phyloP scores from a whole-genome alignment of 2,888 invertebrate species.

The Bursaphelenchus okinawaensis region DNA sequence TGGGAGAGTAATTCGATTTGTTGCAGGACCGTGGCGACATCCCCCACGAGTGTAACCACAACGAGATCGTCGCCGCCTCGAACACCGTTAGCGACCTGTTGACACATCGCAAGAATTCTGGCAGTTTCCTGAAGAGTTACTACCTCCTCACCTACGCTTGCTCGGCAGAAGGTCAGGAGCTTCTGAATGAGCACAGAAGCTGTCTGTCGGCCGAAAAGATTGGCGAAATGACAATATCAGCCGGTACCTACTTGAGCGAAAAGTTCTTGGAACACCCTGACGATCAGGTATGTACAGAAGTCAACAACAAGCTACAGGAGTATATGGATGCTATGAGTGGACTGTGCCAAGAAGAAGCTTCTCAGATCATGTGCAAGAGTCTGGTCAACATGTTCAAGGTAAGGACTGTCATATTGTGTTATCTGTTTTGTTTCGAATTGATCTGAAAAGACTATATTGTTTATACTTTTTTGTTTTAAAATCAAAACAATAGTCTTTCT shows the following conservation, averaged over 20 bases:
- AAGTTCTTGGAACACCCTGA: conserved; percentile 52
- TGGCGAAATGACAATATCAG: conserved; percentile 56
- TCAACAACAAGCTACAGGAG: conserved; percentile 47
- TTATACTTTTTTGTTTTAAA: no score
- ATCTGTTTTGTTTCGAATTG: no score
- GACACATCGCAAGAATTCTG: conserved; percentile 53
- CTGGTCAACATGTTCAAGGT: conserved; percentile 54
- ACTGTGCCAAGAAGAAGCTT: conserved; percentile 51
- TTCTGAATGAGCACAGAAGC: conserved; percentile 46
- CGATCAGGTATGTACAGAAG: conserved; percentile 40
- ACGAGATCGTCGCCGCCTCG: conserved; percentile 51
- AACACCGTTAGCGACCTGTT: conserved; percentile 50
- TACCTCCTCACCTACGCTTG: conserved; percentile 55
- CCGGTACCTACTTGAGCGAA: conserved; percentile 55
- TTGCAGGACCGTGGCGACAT: conserved; percentile 51
- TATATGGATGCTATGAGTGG: conserved; percentile 49
- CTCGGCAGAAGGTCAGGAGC: conserved; percentile 51
- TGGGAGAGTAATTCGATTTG: neutral
- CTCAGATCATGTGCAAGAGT: conserved; percentile 53
- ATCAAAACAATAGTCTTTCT: neutral
- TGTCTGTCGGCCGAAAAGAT: conserved; percentile 52
- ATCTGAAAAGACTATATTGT: no score
- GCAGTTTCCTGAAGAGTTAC: conserved; percentile 55
- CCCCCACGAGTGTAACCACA: conserved; percentile 47
- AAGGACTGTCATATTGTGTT: no score